Evolutionary conservation across 2,888 invertebrate species (phyloP), one percentile per base, ranked within the genome.

Genomic region (Dexiosoma caninum): DNA sequence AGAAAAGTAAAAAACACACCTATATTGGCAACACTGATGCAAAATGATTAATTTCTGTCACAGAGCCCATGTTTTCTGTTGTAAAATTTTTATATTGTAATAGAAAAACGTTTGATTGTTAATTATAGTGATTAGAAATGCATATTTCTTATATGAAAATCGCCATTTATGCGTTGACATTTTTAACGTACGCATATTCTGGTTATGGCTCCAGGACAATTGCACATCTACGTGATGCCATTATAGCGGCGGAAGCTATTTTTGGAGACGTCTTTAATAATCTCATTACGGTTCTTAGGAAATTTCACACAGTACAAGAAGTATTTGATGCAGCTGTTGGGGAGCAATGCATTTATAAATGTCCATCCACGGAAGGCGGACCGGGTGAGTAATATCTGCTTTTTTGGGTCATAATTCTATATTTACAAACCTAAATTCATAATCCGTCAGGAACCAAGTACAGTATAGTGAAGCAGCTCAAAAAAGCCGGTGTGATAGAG

Each of bases 261-360:
- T 95, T 96, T 87, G 94, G 95, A 10, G 95, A 95, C 88, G 92
- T 95, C 84, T 92, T 95, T 84, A 91, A 93, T 83, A 95, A 95
- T 90, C 92, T 94, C 16, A 93, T 95, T 77, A 93, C 94, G 19
- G 92, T 95, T 7, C 95, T 94, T 8, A 93, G 93, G 85, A 95
- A 94, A 87, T 94, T 96, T 85, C 93, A 93, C 85, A 93, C 93
- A 12, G 92, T 96, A 60, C 94, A 96, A 85, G 95, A 96, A 85
- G 93, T 96, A 5, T 94, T 96, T 85, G 95, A 96, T 90, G 95
- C 95, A 2, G 96, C 96, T 14, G 94, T 96, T 1, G 96, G 96
- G 85, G 96, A 97, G 88, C 93, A 95, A 74, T 97, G 96, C 85
- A 88, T 94, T 75, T 96, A 92, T 89, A 92, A 92, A 72, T 97